phyloP scores from a whole-genome alignment of 2,797 vertebrate species.

The Poeciliopsis presidionis region DNA sequence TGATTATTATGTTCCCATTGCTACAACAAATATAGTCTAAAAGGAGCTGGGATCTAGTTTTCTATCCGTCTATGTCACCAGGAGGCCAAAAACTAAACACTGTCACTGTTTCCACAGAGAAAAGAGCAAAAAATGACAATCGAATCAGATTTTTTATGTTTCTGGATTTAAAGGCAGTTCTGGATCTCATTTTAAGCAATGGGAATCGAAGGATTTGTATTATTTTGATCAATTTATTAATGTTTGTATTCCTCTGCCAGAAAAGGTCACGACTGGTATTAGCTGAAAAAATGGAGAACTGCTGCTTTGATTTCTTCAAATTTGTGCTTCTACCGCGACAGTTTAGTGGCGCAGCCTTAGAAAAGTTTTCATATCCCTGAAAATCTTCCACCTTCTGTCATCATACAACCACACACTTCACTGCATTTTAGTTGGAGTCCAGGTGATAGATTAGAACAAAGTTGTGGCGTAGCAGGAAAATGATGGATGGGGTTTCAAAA shows the following conservation, averaged over 20 bases:
- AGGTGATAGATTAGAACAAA: neutral
- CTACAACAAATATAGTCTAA: slow-evolving; percentile 60
- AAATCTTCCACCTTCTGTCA: neutral
- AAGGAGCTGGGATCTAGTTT: slow-evolving; percentile 41
- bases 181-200: neutral
- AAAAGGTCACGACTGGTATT: neutral
- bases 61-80: slow-evolving; percentile 51
- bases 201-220: neutral
- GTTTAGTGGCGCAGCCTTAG: slow-evolving; percentile 26
- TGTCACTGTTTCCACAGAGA: slow-evolving; percentile 24
- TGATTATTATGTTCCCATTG: slow-evolving; percentile 40
- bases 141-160: neutral
- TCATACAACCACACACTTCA: neutral
- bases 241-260: neutral
- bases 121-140: neutral
- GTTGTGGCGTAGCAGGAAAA: neutral
- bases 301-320: slow-evolving; percentile 26
- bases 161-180: neutral
- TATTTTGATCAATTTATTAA: neutral
- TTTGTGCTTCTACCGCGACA: slow-evolving; percentile 59
- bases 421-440: neutral
- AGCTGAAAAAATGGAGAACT: neutral
- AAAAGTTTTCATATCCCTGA: neutral
- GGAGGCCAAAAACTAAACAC: slow-evolving; percentile 59
- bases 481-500: neutral